phyloP scores from a whole-genome alignment of 2,888 invertebrate species.

The Cerastis rubricosa region DNA sequence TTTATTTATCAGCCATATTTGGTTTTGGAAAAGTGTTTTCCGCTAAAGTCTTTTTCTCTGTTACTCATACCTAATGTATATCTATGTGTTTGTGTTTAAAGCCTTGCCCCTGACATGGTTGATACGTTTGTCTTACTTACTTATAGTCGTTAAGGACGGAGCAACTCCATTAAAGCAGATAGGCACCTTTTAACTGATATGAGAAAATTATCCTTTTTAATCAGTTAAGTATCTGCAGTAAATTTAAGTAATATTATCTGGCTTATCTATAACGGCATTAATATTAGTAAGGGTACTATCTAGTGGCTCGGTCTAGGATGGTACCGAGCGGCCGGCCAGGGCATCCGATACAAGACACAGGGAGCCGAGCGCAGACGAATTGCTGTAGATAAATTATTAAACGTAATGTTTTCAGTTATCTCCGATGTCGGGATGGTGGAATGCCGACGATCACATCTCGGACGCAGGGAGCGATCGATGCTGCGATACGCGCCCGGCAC shows the following conservation, averaged over 20 bases:
- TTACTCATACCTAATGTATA: not conserved
- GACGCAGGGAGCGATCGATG: slow-evolving; percentile 77
- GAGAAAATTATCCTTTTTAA: slow-evolving; percentile 64
- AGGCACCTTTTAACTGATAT: slow-evolving; percentile 60
- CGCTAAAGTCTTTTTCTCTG: not conserved
- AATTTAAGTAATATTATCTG: slow-evolving; percentile 61
- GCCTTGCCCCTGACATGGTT: slow-evolving; percentile 30
- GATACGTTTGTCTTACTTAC: slow-evolving; percentile 49
- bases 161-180: slow-evolving; percentile 61
- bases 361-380: slow-evolving; percentile 77
- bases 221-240: slow-evolving; percentile 67
- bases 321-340: slow-evolving; percentile 53
- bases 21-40: slow-evolving; percentile 23
- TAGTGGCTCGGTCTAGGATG: slow-evolving; percentile 54
- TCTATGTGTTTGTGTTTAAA: not conserved
- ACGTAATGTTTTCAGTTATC: slow-evolving; percentile 83
- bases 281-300: slow-evolving; percentile 67
- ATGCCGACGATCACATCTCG: slow-evolving; percentile 81
- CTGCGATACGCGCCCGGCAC: slow-evolving; percentile 76
- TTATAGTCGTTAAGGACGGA: slow-evolving; percentile 43
- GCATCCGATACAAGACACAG: slow-evolving; percentile 65
- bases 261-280: slow-evolving; percentile 65
- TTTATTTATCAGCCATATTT: slow-evolving; percentile 29
- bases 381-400: slow-evolving; percentile 81
- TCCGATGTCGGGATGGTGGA: slow-evolving; percentile 77